Percentiles rank a stretch among this genome's conserved stretches.
These are phyloP conservation scores for Zygothrica quintamaculata DNA, from an alignment of 2,888 invertebrate species.

Conservation along the genomic window DNA sequence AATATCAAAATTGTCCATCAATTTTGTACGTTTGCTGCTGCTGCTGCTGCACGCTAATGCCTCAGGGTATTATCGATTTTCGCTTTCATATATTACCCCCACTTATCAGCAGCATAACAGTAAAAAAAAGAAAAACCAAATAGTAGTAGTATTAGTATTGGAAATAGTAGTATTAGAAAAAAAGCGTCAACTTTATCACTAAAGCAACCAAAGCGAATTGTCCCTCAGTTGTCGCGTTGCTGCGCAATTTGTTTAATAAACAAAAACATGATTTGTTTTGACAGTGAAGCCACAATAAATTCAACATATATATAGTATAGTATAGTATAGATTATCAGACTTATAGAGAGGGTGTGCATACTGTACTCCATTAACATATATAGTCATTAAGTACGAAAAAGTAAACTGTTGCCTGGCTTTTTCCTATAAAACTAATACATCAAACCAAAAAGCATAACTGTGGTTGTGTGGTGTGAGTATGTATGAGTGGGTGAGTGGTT, in stretches of 20 bases:
- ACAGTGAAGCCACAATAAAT: slow-evolving; percentile 34
- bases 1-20: slow-evolving; percentile 66
- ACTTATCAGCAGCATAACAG: slow-evolving; percentile 35
- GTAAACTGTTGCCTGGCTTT: not conserved
- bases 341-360: slow-evolving; percentile 1
- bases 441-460: slow-evolving; percentile 21
- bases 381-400: slow-evolving; percentile 48
- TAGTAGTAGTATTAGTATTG: slow-evolving; percentile 2
- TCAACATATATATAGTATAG: not conserved
- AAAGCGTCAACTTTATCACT: slow-evolving; percentile 59
- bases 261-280: slow-evolving; percentile 33
- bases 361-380: slow-evolving; percentile 47
- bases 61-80: slow-evolving; percentile 69
- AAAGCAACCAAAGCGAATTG: slow-evolving; percentile 56
- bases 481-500: not conserved
- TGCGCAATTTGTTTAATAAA: slow-evolving; percentile 61
- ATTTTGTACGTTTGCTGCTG: slow-evolving; percentile 27
- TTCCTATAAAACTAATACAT: slow-evolving; percentile 26
- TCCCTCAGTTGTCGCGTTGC: slow-evolving; percentile 47
- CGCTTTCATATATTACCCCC: slow-evolving; percentile 34
- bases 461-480: slow-evolving; percentile 1
- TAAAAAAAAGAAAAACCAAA: slow-evolving; percentile 7
- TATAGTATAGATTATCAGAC: no score
- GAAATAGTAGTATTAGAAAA: slow-evolving; percentile 1
- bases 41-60: slow-evolving; percentile 55